Base-by-base conservation (phyloP, 2,888 invertebrate species). In the Sisyra terminalis region DNA sequence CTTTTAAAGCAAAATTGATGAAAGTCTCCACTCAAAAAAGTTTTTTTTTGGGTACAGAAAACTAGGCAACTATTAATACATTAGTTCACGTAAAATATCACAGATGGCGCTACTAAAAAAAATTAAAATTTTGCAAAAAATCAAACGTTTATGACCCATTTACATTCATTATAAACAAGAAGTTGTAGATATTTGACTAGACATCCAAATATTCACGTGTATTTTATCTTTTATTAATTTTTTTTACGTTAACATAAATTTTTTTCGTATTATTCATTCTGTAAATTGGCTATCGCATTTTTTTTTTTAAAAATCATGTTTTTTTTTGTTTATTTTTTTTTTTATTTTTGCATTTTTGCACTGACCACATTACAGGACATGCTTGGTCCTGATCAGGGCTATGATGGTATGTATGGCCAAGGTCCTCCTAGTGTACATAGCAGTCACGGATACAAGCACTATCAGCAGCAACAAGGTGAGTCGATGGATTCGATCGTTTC, bases 331-430 rank as follows among this genome's bases (percentile, higher is more conserved):
- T 56, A 50, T 63, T 64, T 55, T 61, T 57, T 52, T 53, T 54
- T 52, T 55, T n/a, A n/a, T n/a, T 55, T 57, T 56, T 52, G 44
- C 42, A 44, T 39, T 40, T 49, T 55, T 56, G 54, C 57, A 54
- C 59, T 60, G 51, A 59, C 54, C 56, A 60, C 57, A 49, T 63
- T 61, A 51, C 76, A 88, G 87, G 92, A 88, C 66, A 85, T 87
- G 78, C 77, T 86, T 65, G 82, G 80, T 59, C 83, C 87, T 56
- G 90, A 90, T 64, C 89, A 89, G 69, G 80, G 85, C 58, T 92
- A 88, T 71, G 90, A 90, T 63, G 85, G 85, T 64, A 78, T 89
- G 72, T 92, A 90, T 67, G 83, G 83, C 59, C 89, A 89, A 64
- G 83, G 89, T 60, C 87, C 88, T 53, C 87, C 88, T 54, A 82